Base-by-base conservation (phyloP, 2,797 vertebrate species). In the Sebastes melanostomus region DNA sequence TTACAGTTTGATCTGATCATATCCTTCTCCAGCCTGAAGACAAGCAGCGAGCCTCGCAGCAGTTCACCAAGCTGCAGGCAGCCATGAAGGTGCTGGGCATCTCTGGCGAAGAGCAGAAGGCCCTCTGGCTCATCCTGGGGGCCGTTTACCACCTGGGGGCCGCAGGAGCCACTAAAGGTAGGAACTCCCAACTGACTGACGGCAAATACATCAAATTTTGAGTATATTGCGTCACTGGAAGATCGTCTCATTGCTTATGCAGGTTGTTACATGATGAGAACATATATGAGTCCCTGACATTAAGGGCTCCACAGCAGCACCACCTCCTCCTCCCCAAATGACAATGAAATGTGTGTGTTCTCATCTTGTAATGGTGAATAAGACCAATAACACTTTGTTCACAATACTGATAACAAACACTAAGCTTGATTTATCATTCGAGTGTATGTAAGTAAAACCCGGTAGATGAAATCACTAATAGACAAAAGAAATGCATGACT, bases 61-160 rank as follows among this genome's bases (percentile, higher is more conserved):
- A 98, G 93, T 99, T 99, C 91, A 96, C 95, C 59, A 99, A 99
- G 91, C 96, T 99, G 6, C 98, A 98, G 95, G 95, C 97, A 0
- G 98, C 98, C 85, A 97, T 99, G 98, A 99, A 98, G 91, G 97
- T 98, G 66, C 95, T 99, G 88, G 97, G 97, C 65, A 95, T 99
- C 89, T 97, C 97, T 1, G 25, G 90, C 0, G 98, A 99, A 0
- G 98, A 99, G 82, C 98, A 99, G 93, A 99, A 97, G 85, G 97
- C 96, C 82, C 96, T 98, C 68, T 99, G 98, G 98, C 96, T 99
- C 56, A 91, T 99, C 82, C 93, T 99, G 66, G 97, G 97, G 14
- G 96, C 98, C 61, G 96, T 99, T 81, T 99, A 97, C 90, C 98
- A 99, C 84, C 88, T 99, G 84, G 98, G 98, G 62, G 97, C 98